These are phyloP conservation scores for Polylopha cassiicola DNA, from an alignment of 2,888 invertebrate genomes.

Conservation along the genomic window DNA sequence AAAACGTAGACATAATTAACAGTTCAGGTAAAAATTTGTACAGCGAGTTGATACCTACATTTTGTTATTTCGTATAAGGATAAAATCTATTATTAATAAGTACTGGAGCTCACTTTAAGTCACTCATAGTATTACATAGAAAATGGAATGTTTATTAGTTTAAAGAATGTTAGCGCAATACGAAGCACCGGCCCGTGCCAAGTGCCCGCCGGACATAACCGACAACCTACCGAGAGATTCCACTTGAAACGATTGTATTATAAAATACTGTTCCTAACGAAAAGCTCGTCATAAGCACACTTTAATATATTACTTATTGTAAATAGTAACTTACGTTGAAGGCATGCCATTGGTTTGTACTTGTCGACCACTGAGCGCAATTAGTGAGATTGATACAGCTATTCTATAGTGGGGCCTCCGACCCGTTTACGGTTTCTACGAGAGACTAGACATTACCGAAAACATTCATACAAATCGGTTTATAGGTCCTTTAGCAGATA, in stretches of 20 bases:
- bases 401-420: constrained; percentile 43
- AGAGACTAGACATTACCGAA: constrained; percentile 71
- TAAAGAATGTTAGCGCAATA: constrained; percentile 41
- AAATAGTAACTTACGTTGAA: constrained; percentile 50
- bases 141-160: constrained; percentile 65
- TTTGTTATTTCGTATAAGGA: constrained; percentile 17
- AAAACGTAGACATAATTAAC: constrained; percentile 22
- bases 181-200: constrained; percentile 27
- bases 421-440: constrained; percentile 47
- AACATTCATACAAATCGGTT: constrained; percentile 58
- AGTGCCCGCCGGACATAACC: no score
- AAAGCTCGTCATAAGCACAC: constrained; percentile 12
- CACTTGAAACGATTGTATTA: constrained; percentile 2
- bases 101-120: constrained; percentile 75
- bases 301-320: constrained; percentile 32
- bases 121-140: constrained; percentile 54
- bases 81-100: constrained; percentile 50
- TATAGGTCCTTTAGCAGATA: constrained; percentile 57
- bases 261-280: constrained; percentile 24
- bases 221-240: background rate
- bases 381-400: constrained; percentile 48
- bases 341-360: constrained; percentile 69
- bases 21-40: constrained; percentile 40
- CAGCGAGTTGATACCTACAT: constrained; percentile 27
- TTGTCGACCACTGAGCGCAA: constrained; percentile 60